Conservation (phyloP, 2,113 vertebrate genomes). For the Patagioenas fasciata region DNA sequence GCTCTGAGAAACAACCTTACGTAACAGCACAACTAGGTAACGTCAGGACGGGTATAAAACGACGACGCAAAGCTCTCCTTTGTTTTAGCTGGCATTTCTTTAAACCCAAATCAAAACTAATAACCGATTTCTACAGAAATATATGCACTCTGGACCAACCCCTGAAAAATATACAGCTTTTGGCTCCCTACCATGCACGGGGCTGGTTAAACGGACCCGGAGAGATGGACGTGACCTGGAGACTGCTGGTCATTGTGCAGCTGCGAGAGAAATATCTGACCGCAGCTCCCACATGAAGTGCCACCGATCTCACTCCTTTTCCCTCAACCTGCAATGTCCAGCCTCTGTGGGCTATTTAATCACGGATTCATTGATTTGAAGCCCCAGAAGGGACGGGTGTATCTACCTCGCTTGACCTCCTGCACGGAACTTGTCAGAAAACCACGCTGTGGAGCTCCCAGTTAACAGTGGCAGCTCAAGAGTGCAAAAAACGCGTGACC, state of each 20-base stretch:
- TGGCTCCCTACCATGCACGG: accelerated
- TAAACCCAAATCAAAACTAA: not conserved
- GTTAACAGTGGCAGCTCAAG: not conserved
- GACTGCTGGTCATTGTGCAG: not conserved
- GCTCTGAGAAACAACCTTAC: not conserved
- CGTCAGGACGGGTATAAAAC: not conserved
- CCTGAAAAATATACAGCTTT: not conserved
- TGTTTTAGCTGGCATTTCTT: accelerated
- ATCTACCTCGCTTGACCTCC: not conserved
- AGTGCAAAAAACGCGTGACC: not conserved
- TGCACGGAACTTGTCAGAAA: not conserved
- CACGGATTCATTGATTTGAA: not conserved
- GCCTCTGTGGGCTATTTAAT: not conserved
- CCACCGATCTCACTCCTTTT: not conserved
- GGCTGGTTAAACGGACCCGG: not conserved
- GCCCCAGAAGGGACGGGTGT: not conserved
- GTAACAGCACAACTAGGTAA: not conserved
- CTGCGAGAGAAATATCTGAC: not conserved
- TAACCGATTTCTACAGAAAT: not conserved
- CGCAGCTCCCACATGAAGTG: not conserved
- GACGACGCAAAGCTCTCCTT: not conserved
- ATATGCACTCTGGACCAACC: not conserved
- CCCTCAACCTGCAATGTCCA: not conserved
- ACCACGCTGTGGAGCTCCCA: not conserved
- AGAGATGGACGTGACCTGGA: not conserved